phyloP scores from a whole-genome alignment of 2,888 invertebrate species.

The Eutolmus rufibarbis region DNA sequence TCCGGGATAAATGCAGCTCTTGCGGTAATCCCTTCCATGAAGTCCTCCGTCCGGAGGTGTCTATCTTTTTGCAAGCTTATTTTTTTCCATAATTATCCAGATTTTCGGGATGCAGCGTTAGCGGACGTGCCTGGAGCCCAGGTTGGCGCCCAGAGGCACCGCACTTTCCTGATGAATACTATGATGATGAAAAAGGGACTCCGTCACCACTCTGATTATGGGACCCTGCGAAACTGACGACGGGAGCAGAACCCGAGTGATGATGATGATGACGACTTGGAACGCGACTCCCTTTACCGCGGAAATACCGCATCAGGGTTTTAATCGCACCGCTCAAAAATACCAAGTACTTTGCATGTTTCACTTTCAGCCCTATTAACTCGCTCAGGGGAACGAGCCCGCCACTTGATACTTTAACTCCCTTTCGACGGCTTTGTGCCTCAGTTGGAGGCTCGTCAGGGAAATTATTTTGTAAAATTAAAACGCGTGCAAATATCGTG shows the following conservation, averaged over 20 bases:
- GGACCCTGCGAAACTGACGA: background rate
- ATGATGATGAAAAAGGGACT: background rate
- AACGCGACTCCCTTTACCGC: background rate
- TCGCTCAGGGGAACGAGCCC: background rate
- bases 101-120: background rate
- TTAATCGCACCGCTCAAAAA: background rate
- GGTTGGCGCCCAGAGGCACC: background rate
- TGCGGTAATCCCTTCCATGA: background rate
- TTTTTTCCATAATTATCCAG: background rate
- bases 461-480: background rate
- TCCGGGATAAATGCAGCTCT: background rate
- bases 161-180: background rate
- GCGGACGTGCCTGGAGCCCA: background rate
- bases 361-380: background rate
- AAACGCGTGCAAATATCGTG: background rate
- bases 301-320: background rate
- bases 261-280: background rate
- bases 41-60: background rate
- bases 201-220: background rate
- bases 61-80: background rate
- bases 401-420: background rate
- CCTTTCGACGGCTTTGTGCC: background rate
- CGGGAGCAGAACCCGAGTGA: background rate
- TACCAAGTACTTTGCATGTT: background rate
- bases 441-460: background rate